These are phyloP conservation scores for Diadema setosum DNA, from an alignment of 35 echinoderm and acorn worm genomes.

Conservation along the genomic window DNA sequence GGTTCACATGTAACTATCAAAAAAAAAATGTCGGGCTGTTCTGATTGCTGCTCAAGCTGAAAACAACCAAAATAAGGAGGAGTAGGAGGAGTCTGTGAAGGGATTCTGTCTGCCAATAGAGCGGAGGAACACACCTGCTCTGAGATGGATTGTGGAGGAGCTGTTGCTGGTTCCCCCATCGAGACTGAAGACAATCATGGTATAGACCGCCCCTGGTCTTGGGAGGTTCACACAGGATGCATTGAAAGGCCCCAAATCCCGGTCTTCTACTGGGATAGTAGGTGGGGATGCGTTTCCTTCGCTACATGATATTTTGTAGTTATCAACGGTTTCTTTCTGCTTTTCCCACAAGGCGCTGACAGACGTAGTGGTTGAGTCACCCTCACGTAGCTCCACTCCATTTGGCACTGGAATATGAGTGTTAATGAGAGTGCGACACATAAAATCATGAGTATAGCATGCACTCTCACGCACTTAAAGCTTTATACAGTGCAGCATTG, in stretches of 20 bases:
- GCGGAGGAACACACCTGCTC: neutral
- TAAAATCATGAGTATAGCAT: too few species aligned
- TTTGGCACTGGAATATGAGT: neutral
- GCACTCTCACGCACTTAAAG: too few species aligned
- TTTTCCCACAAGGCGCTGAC: neutral
- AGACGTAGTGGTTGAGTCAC: neutral
- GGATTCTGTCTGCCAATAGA: too few species aligned
- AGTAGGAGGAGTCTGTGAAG: too few species aligned
- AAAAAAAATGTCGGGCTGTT: too few species aligned
- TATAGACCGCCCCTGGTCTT: neutral
- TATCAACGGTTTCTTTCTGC: neutral
- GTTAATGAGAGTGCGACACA: too few species aligned
- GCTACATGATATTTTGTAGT: neutral
- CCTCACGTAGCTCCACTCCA: neutral
- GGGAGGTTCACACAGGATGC: slow-evolving; percentile 3
- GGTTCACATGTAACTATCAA: too few species aligned
- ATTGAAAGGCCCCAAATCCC: neutral
- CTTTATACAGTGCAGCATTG: too few species aligned
- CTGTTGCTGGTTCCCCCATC: neutral
- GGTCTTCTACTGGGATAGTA: neutral
- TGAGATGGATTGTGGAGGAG: neutral
- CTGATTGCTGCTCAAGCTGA: too few species aligned
- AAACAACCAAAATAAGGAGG: too few species aligned
- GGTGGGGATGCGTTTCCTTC: neutral
- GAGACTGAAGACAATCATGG: neutral